Evolutionary conservation across 2,113 vertebrate genomes (phyloP), one percentile per base, ranked within the genome.

Genomic region (Urocitellus parryii): DNA sequence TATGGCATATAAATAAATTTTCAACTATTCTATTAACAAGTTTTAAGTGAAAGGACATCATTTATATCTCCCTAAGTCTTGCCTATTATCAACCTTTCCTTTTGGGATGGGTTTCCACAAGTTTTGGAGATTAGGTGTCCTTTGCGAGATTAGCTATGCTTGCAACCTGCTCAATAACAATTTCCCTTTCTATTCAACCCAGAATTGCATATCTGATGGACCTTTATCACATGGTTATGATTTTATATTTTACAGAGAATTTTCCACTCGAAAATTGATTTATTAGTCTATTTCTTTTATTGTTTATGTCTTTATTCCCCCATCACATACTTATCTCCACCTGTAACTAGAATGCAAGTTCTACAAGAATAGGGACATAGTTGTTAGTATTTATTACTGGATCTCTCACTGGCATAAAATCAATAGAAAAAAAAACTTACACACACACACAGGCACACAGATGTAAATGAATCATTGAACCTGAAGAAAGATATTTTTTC

Each of bases 341-440:
- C 20, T 51, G 17, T 90, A 87, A 79, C 14, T 79, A 80, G 34
- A 88, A 83, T 25, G 4, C n/a, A 74, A 63, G 11, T 42, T 76
- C 24, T 65, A n/a, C 1, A 61, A 53, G 22, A 58, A 83, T 2
- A 83, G 24, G 6, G 2, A 68, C 14, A 56, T 34, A 20, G 27
- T 2, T 39, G 45, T 10, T 67, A 74, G 58, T 56, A 80, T 22
- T 65, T 81, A 39, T 90, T 37, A 68, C 16, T 61, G 3, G 68
- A 74, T 88, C 34, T 78, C 53, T 34, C 51, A 29, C 11, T 84
- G 20, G 39, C 34, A 61, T 39, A 63, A 79, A 93, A 91, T 79
- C 61, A 90, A 68, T 6, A 74, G 25, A n/a, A 37, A 68, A 88
- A n/a, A 83, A n/a, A 53, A 27, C 20, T 39, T 5, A 88, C 45